Evolutionary conservation across 1,140 invertebrate species (phyloP), one percentile per base, ranked within the genome.

Genomic region (Drosophila lacertosa): DNA sequence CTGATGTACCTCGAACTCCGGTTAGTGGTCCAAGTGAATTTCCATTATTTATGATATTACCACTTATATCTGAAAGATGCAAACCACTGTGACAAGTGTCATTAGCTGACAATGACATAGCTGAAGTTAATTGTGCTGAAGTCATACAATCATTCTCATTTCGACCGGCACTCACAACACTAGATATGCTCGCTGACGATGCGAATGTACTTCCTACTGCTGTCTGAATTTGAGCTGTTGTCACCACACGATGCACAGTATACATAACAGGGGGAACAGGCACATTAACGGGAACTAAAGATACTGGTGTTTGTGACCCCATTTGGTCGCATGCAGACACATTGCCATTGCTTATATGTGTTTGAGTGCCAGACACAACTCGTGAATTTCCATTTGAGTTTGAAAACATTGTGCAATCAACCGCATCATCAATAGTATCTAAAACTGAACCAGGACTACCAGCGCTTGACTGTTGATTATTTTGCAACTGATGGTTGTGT

Each of bases 201-300:
- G 90, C 86, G 39, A 89, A 90, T 24, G 90, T 90, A 47, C 77
- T 90, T 37, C 88, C 89, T n/a, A 68, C 75, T 5, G 89, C 88
- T 16, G 89, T 91, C 54, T 91, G 90, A 45, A 91, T 91, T 59
- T 91, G 90, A 10, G 90, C 89, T 42, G 90, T 91, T 29, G 90
- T 91, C 29, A 91, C 89, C 37, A 91, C 90, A 11, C 90, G 81
- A 58, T 91, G 90, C 29, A 91, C 90, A 16, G 90, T 91, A 48
- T 91, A 91, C 79, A 91, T 82, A 20, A 91, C 73, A 10, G 90
- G 89, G n/a, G 89, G 89, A 50, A 65, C 76, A 44, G 79, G 72
- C 59, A 81, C 71, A 51, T 67, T 78, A 6, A 81, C 69, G 48
- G 86, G 60, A 40, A 71, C 70, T 35, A 89, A 16, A 0, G 89